phyloP scores from a whole-genome alignment of 2,888 invertebrate genomes.

The Cephus rjabovi region DNA sequence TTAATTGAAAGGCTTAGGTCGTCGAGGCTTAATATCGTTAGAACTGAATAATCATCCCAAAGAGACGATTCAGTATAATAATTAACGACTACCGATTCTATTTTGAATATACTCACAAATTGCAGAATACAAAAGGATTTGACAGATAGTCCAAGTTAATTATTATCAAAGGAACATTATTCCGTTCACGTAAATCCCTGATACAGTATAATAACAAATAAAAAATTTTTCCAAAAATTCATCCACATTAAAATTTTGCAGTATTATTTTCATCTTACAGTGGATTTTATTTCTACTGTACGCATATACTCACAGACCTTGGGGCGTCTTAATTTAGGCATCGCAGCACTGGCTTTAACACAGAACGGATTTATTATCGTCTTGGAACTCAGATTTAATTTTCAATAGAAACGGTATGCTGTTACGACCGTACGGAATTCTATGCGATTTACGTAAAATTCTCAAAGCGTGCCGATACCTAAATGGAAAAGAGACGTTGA shows the following conservation, averaged over 20 bases:
- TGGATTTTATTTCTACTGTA: background rate
- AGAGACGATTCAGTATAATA: background rate
- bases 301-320: background rate
- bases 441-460: background rate
- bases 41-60: background rate
- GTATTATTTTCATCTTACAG: background rate
- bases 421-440: background rate
- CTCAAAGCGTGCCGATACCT: background rate
- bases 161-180: background rate
- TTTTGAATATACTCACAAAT: background rate
- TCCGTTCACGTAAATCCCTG: background rate
- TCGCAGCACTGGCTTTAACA: background rate
- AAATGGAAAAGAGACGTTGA: background rate
- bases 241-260: background rate
- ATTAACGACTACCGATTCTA: background rate
- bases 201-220: background rate
- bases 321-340: background rate
- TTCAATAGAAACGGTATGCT: background rate
- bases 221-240: background rate
- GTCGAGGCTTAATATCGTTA: background rate
- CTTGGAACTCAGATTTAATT: background rate
- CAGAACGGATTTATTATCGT: background rate
- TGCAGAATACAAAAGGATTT: background rate
- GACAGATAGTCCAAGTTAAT: background rate
- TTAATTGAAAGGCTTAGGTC: background rate